Evolutionary conservation across 1,140 invertebrate species (phyloP), one percentile per base, ranked within the genome.

Genomic region (Potamilus streckersoni): DNA sequence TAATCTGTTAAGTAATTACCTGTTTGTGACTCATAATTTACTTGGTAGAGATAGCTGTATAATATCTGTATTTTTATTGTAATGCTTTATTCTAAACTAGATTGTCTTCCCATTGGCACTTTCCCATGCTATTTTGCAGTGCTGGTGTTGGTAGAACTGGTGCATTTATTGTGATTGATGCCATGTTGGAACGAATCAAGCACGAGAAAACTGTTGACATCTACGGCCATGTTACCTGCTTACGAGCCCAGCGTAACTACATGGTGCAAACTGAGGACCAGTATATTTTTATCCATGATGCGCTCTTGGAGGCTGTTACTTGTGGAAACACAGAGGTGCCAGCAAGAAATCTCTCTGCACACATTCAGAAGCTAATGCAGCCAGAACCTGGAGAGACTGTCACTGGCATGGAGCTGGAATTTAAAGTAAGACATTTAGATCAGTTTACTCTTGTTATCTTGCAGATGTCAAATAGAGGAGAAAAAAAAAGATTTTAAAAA

Each of bases 61-160:
- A 38, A 38, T 11, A 49, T 49, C 38, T 49, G 38, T 49, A 49
- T 49, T 49, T 49, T 11, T 49, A 49, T 6, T 11, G 6, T 49
- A 49, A 49, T 49, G 38, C 11, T 49, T 49, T 49, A 49, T 49
- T 8, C 6, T 6, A 49, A 49, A 49, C 6, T 49, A 11, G 38
- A 11, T 49, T 49, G 38, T 49, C 38, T 49, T 6, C 61, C 19
- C 19, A 11, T 62, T 23, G 19, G 61, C 64, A 66, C 16, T 66
- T 38, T 27, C 64, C 12, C 17, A 66, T 17, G 17, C 56, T 31
- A 17, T 96, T 97, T 89, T 98, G 95, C 89, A 98, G 96, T 83
- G 98, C 97, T 58, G 98, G 98, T n/a, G 97, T 99, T 66, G 98
- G 98, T 15, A 93, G 98, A 76, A 99, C 98, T n/a, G 98, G 98